These are phyloP conservation scores for Polyploca ridens DNA, from an alignment of 2,888 invertebrate genomes.

Conservation along the genomic window DNA sequence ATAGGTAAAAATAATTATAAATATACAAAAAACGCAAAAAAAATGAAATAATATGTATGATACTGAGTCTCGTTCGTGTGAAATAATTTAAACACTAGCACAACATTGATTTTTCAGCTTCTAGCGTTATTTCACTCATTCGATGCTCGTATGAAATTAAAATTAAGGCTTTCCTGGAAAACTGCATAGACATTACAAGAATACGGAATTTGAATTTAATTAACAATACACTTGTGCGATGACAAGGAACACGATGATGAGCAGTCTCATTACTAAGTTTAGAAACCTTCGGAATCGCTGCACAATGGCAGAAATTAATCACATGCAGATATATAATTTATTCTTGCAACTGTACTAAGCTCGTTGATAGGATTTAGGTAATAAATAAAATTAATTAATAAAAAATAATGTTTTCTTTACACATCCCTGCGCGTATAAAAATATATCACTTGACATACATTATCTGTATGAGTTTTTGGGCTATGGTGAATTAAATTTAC, in stretches of 20 bases:
- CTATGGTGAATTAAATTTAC: too few relatives aligned
- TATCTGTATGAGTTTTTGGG: too few relatives aligned
- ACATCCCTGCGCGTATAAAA: not conserved
- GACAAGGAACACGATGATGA: slow-evolving; percentile 44
- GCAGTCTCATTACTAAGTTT: slow-evolving; percentile 44
- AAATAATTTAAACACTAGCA: slow-evolving; percentile 54
- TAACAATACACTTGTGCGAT: slow-evolving; percentile 40
- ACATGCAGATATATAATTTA: slow-evolving; percentile 69
- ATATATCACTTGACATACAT: too few relatives aligned
- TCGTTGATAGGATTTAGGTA: slow-evolving; percentile 82
- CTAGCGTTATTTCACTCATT: slow-evolving; percentile 63
- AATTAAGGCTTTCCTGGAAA: slow-evolving; percentile 76
- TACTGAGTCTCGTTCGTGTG: slow-evolving; percentile 71
- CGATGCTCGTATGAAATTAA: slow-evolving; percentile 65
- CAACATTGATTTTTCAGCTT: slow-evolving; percentile 53
- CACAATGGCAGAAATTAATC: slow-evolving; percentile 59
- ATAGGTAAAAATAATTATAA: slow-evolving; percentile 73
- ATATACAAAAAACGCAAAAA: slow-evolving; percentile 64
- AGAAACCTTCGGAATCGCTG: slow-evolving; percentile 38
- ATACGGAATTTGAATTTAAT: slow-evolving; percentile 39
- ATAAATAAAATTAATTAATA: slow-evolving; percentile 81
- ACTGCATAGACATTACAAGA: slow-evolving; percentile 61
- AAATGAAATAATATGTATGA: slow-evolving; percentile 62
- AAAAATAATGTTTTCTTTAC: slow-evolving; percentile 53
- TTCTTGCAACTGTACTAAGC: slow-evolving; percentile 82